Base-by-base conservation (phyloP, 2,113 vertebrate genomes). In the Lipophrys pholis region DNA sequence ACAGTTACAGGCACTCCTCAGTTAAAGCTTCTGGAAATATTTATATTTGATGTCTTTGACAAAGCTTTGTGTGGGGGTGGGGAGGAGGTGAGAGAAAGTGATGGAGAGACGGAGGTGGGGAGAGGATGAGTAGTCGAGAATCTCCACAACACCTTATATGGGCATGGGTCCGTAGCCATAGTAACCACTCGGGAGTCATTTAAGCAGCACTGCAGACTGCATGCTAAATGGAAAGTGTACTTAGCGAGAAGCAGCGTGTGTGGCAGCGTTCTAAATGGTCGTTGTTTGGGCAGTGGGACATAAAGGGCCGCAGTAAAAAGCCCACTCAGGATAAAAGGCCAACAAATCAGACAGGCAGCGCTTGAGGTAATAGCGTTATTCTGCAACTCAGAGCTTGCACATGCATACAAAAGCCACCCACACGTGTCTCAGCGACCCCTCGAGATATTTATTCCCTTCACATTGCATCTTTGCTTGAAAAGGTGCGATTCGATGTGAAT, bases 171-270 rank as follows among this genome's bases (percentile, higher is more conserved):
- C 48, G 89, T 93, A 85, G 86, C 85, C 87, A 92, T 91, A 79
- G 91, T 83, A 92, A 92, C 90, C 89, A 85, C 76, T 80, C 65
- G 78, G 87, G 91, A 92, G 88, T 89, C 86, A 86, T 91, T 90
- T 91, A 82, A 80, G 88, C 82, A 86, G 88, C 21, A 60, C 82
- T 85, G 87, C 85, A 90, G 87, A 87, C 91, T 87, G 93, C 95
- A 96, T 96, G 96, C 95, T 97, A 93, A 97, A 97, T 90, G 95
- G 95, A 96, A 95, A 93, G 96, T 95, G 93, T 96, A 85, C 86
- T 90, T 81, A 79, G 86, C 5, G 50, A 68, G 79, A 81, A 79
- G 83, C 73, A 4, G 86, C 39, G 62, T 79, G 89, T 87, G 87
- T 85, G 82, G 81, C 63, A 21, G 86, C 49, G 70, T 79, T 85